Evolutionary conservation across 2,113 vertebrate genomes (phyloP).

Genomic region (Micronycteris hirsuta): DNA sequence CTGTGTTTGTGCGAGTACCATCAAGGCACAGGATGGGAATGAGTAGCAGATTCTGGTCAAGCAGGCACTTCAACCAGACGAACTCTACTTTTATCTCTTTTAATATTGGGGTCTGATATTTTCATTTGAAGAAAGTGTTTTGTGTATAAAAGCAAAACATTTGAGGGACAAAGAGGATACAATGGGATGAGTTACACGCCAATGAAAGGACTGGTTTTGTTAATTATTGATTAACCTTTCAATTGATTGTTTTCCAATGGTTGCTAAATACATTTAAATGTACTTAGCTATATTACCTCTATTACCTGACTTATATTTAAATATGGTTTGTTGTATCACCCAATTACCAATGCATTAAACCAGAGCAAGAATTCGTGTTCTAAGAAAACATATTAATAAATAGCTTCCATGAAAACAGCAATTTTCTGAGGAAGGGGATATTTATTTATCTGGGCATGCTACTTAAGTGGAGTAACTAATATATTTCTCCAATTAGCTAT

Average conservation of each 20-base stretch:
- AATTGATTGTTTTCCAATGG: not conserved
- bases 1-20: not conserved
- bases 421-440: constrained; percentile 59
- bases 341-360: not conserved
- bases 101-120: not conserved
- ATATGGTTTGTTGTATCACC: not conserved
- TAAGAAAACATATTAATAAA: constrained; percentile 54
- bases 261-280: not conserved
- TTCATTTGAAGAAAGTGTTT: not conserved
- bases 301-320: not conserved
- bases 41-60: not conserved
- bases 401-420: constrained; percentile 38
- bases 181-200: not conserved
- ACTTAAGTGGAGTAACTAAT: constrained; percentile 76
- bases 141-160: not conserved
- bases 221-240: not conserved
- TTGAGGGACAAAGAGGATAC: not conserved
- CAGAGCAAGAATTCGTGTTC: constrained; percentile 11
- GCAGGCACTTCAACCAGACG: not conserved
- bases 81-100: not conserved
- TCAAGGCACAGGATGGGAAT: not conserved
- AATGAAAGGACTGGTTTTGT: not conserved
- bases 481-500: constrained; percentile 73
- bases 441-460: constrained; percentile 62
- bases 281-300: not conserved